These are phyloP conservation scores for Rhegmatorhina hoffmannsi DNA, from an alignment of 2,113 vertebrate genomes.

Conservation along the genomic window DNA sequence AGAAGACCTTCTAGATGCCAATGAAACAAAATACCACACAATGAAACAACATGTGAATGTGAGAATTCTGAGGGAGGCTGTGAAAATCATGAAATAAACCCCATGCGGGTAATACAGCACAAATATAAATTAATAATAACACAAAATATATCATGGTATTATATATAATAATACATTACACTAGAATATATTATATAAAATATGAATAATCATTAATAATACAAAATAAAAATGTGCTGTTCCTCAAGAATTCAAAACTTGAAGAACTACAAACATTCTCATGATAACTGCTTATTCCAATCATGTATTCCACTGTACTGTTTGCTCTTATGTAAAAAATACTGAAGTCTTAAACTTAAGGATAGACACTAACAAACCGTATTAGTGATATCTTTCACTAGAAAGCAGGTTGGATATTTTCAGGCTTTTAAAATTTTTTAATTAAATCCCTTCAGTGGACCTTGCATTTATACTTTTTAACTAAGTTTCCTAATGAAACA, in stretches of 20 bases:
- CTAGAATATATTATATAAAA: not conserved
- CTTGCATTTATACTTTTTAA: not conserved
- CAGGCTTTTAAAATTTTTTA: not conserved
- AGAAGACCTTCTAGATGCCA: not conserved
- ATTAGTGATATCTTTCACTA: not conserved
- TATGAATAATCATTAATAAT: not conserved
- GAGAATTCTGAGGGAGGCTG: not conserved
- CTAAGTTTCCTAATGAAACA: not conserved
- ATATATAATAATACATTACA: not conserved
- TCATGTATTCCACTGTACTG: not conserved
- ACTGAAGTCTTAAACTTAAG: not conserved
- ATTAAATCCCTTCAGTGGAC: not conserved
- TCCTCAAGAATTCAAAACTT: not conserved
- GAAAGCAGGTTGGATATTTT: not conserved
- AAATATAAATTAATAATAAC: not conserved
- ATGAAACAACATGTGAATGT: not conserved
- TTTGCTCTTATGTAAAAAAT: not conserved
- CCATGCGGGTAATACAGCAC: not conserved
- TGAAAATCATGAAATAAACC: not conserved
- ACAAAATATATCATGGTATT: not conserved
- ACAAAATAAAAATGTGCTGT: not conserved
- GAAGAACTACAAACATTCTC: not conserved
- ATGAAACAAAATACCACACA: not conserved
- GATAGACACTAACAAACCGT: not conserved
- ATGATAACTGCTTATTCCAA: not conserved